Base-by-base conservation (phyloP, 2,888 invertebrate genomes). In the Phoronis australis region DNA sequence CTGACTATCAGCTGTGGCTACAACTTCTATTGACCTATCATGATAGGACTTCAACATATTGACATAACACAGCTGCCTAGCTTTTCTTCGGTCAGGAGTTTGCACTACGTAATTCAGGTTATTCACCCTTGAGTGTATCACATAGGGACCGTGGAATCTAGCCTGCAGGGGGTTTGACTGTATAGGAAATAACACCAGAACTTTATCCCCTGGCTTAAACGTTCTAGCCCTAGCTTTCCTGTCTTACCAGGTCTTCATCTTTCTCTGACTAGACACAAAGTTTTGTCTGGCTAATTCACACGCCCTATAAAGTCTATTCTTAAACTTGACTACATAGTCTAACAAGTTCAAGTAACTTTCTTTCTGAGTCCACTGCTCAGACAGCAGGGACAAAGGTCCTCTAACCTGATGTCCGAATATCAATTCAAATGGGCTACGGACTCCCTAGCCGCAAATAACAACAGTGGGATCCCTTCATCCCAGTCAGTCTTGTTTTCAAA, bases 351-450 rank as follows among this genome's bases (percentile, higher is more conserved):
- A 9, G 15, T 31, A 15, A 31, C 9, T 31, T 15, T 31, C 31
- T 31, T 31, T 31, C 9, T 9, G 9, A 31, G 31, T 12, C 31
- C 31, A 31, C 31, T 31, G 31, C 15, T 31, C 31, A 31, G 9
- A 12, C 31, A 31, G 15, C 31, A 31, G 31, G 31, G 31, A 12
- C 31, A 31, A 31, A 31, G 31, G 31, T 12, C 31, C 31, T 31
- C 31, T 31, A 15, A 31, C 31, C 15, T 31, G 31, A 15, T 31
- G 21, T 24, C 46, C 24, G 24, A 35, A 45, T 3, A 51, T 51
- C n/a, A 56, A 37, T 25, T 54, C 45, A 49, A 50, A 51, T 9
- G 47, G 42, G 35, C 49, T 50, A 48, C 54, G n/a, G 52, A 50
- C 42, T 57, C 52, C 38, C 48, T 49, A 2, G 49, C 50, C 24